Conservation (phyloP, 2,797 vertebrate genomes). For the Nothura maculosa region DNA sequence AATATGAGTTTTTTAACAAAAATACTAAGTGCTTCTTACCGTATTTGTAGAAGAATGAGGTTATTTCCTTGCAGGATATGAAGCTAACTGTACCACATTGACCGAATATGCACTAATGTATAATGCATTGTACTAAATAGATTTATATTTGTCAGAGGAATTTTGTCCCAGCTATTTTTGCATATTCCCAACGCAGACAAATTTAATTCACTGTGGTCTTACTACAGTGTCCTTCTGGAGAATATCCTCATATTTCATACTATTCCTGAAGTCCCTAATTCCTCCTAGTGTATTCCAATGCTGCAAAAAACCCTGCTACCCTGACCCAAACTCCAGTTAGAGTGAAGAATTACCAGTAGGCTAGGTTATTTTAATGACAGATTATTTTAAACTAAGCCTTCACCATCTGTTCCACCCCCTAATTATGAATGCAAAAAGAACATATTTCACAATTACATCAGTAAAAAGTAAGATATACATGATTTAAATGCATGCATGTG, state of each 20-base stretch:
- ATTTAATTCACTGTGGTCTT: slow-evolving; percentile 70
- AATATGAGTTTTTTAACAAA: slow-evolving; percentile 70
- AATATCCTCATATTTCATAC: slow-evolving; percentile 53
- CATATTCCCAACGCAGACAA: slow-evolving; percentile 65
- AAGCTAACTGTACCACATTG: slow-evolving; percentile 61
- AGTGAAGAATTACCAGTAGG: slow-evolving; percentile 85
- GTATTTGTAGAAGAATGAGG: slow-evolving; percentile 65
- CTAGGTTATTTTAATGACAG: slow-evolving; percentile 86
- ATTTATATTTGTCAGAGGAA: slow-evolving; percentile 78
- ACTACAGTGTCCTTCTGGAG: slow-evolving; percentile 57
- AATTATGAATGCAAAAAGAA: slow-evolving; percentile 87
- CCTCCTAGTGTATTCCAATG: slow-evolving; percentile 58
- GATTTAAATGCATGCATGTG: slow-evolving; percentile 83
- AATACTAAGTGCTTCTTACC: slow-evolving; percentile 42
- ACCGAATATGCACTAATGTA: slow-evolving; percentile 71
- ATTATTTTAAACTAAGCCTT: slow-evolving; percentile 87
- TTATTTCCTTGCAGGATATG: slow-evolving; percentile 70
- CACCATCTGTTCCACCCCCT: slow-evolving; percentile 86
- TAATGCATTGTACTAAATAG: slow-evolving; percentile 78
- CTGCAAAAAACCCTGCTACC: slow-evolving; percentile 70
- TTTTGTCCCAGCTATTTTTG: slow-evolving; percentile 72
- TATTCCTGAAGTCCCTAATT: slow-evolving; percentile 61
- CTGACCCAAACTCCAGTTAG: slow-evolving; percentile 83
- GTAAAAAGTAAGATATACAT: slow-evolving; percentile 85
- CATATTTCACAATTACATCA: slow-evolving; percentile 88